Percentiles rank a stretch among this genome's conserved stretches.
Conservation (phyloP, 2,113 vertebrate genomes). For the Myanophis thanlyinensis region DNA sequence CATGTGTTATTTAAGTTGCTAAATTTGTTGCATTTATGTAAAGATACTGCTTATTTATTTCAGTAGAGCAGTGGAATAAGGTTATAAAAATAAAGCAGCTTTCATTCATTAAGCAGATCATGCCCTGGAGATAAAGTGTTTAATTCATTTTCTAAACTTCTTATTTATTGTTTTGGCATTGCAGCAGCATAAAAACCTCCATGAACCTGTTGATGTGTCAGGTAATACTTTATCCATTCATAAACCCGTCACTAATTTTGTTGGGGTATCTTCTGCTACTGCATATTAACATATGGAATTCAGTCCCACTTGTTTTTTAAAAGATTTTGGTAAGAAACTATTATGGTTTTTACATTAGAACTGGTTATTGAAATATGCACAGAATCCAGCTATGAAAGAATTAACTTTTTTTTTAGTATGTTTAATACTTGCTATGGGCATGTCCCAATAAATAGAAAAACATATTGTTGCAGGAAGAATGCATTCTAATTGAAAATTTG, state of each 20-base stretch:
- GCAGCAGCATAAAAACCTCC: constrained; percentile 38
- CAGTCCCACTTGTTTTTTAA: neutral
- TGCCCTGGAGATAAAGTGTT: constrained; percentile 24
- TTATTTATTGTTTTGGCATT: constrained; percentile 31
- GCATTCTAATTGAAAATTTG: constrained; percentile 33
- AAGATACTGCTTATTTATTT: constrained; percentile 50
- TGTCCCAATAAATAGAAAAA: neutral
- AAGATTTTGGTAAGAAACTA: constrained; percentile 29
- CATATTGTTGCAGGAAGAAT: neutral
- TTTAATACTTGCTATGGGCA: constrained; percentile 20
- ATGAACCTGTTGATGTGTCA: constrained; percentile 38
- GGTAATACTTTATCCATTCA: constrained; percentile 22
- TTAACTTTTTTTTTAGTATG: constrained; percentile 31
- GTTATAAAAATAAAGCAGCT: constrained; percentile 1
- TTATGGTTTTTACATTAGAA: constrained; percentile 79
- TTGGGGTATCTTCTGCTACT: constrained; percentile 8
- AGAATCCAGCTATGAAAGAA: constrained; percentile 40
- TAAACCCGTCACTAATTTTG: constrained; percentile 22
- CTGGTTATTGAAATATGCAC: constrained; percentile 75
- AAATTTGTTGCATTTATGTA: constrained; percentile 46
- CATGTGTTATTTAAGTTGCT: constrained; percentile 36
- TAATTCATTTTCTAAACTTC: constrained; percentile 10
- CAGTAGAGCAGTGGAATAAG: constrained; percentile 22
- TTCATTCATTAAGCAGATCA: constrained; percentile 36
- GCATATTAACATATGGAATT: neutral